These are phyloP conservation scores for Nudaria mundana DNA, from an alignment of 2,888 invertebrate genomes.

Conservation along the genomic window DNA sequence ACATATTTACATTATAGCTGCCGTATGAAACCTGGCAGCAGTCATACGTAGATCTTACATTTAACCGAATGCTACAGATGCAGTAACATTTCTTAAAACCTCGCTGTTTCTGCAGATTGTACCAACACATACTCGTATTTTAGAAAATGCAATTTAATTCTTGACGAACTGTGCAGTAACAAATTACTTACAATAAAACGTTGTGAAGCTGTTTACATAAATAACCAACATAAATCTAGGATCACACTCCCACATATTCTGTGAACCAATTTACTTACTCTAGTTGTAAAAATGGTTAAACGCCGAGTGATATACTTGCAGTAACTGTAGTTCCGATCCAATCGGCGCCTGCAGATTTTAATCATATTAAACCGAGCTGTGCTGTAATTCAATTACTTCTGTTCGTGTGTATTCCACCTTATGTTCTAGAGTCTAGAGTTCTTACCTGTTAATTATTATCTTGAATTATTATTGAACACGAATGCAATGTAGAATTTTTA, in stretches of 20 bases:
- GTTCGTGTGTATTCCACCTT: constrained; percentile 32
- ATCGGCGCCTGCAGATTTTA: constrained; percentile 53
- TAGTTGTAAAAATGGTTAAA: constrained; percentile 39
- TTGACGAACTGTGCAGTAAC: too few species aligned
- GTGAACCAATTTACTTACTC: constrained; percentile 31
- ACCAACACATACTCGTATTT: too few species aligned
- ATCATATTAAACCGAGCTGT: constrained; percentile 57
- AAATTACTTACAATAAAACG: too few species aligned
- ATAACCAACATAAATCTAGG: constrained; percentile 18
- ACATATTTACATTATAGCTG: too few species aligned
- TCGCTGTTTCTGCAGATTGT: too few species aligned
- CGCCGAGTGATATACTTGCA: constrained; percentile 26
- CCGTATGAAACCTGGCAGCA: too few species aligned
- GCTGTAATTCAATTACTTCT: constrained; percentile 59
- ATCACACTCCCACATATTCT: constrained; percentile 31
- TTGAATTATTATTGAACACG: constrained; percentile 1
- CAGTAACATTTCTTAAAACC: too few species aligned
- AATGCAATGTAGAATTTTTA: constrained; percentile 1
- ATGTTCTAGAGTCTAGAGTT: constrained; percentile 30
- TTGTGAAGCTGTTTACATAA: background rate
- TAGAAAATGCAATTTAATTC: too few species aligned
- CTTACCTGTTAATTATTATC: constrained; percentile 18
- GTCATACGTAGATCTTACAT: too few species aligned
- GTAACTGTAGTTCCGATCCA: constrained; percentile 35
- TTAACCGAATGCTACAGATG: too few species aligned